phyloP scores from a whole-genome alignment of 2,888 invertebrate species.

The Lepas anatifera region DNA sequence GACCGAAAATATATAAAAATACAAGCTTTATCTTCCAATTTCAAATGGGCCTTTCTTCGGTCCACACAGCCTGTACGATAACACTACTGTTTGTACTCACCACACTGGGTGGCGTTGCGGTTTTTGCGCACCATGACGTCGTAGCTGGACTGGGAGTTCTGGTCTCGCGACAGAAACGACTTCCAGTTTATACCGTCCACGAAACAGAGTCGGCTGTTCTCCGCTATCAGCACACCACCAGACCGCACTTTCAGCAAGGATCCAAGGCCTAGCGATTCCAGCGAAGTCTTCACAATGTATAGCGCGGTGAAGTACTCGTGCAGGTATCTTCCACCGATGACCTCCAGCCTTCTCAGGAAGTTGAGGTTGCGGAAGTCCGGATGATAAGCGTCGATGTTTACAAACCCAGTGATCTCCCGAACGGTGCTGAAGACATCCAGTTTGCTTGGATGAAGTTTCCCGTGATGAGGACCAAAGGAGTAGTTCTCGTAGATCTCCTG shows the following conservation, averaged over 20 bases:
- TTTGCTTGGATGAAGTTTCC: slow-evolving; percentile 69
- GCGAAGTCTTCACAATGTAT: slow-evolving; percentile 78
- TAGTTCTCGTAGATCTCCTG: slow-evolving; percentile 66
- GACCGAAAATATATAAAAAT: no score
- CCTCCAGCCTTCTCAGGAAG: slow-evolving; percentile 83
- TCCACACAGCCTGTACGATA: no score
- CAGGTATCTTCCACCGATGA: slow-evolving; percentile 79
- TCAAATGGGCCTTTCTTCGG: no score
- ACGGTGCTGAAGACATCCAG: slow-evolving; percentile 82
- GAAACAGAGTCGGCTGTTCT: slow-evolving; percentile 77
- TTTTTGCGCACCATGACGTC: slow-evolving; percentile 63
- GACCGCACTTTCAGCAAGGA: slow-evolving; percentile 74
- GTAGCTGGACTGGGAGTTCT: slow-evolving; percentile 36
- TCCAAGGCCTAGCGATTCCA: slow-evolving; percentile 66
- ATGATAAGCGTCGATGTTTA: slow-evolving; percentile 81
- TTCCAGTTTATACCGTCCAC: slow-evolving; percentile 74
- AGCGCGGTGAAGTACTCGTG: slow-evolving; percentile 78
- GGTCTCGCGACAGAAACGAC: slow-evolving; percentile 44
- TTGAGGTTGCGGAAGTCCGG: slow-evolving; percentile 72
- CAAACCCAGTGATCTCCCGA: slow-evolving; percentile 80
- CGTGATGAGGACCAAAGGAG: slow-evolving; percentile 64
- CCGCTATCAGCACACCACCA: slow-evolving; percentile 75
- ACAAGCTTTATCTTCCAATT: no score
- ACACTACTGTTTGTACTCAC: no score
- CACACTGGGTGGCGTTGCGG: slow-evolving; percentile 51